Evolutionary conservation across 1,140 invertebrate genomes (phyloP).

Genomic region (Lucilia sericata): DNA sequence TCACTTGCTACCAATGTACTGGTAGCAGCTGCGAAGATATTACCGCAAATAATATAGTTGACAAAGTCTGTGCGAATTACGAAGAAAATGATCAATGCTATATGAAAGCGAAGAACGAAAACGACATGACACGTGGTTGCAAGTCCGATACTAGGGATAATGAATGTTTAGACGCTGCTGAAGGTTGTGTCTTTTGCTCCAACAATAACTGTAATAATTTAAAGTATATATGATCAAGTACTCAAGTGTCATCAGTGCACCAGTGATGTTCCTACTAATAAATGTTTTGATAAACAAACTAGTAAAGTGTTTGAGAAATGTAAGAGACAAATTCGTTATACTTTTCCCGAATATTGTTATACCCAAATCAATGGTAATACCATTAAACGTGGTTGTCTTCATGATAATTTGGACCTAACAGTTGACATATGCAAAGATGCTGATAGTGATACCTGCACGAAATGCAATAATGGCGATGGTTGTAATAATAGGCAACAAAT

Average conservation of each 20-base stretch:
- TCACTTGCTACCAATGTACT: slow-evolving; percentile 53
- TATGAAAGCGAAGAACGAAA: slow-evolving; percentile 48
- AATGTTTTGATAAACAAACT: slow-evolving; percentile 38
- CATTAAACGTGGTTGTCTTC: slow-evolving; percentile 50
- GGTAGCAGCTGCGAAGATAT: slow-evolving; percentile 46
- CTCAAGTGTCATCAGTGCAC: slow-evolving; percentile 47
- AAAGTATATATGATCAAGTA: slow-evolving; percentile 14
- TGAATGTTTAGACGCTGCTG: slow-evolving; percentile 47
- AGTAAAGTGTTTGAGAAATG: slow-evolving; percentile 24
- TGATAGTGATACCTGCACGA: slow-evolving; percentile 14
- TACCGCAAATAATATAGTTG: background rate
- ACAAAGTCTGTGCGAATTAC: slow-evolving; percentile 41
- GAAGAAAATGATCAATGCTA: slow-evolving; percentile 52
- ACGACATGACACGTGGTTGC: slow-evolving; percentile 56
- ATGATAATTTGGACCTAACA: background rate
- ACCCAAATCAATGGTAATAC: background rate
- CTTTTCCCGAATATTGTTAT: slow-evolving; percentile 47
- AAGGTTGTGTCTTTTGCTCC: slow-evolving; percentile 52
- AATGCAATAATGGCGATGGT: slow-evolving; percentile 39
- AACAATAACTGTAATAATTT: slow-evolving; percentile 52
- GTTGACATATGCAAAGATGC: background rate
- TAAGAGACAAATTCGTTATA: slow-evolving; percentile 44
- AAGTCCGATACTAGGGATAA: slow-evolving; percentile 46
- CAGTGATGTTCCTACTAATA: background rate
- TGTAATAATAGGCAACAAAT: slow-evolving; percentile 47